phyloP scores from a whole-genome alignment of 1,140 invertebrate species.

The Drosophila busckii region DNA sequence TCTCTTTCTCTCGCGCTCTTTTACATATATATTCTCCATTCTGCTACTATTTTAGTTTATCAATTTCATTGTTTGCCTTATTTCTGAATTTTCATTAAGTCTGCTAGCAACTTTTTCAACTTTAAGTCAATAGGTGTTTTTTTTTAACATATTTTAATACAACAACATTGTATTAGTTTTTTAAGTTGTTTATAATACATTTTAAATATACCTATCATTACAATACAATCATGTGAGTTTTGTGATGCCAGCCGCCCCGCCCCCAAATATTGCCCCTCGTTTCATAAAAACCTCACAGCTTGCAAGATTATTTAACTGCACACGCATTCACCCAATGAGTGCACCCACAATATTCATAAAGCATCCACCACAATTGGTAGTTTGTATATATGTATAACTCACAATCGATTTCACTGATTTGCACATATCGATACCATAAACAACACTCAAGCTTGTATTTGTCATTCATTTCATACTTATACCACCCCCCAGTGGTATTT shows the following conservation, averaged over 20 bases:
- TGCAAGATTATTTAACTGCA: constrained; percentile 3
- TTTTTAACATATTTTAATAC: constrained; percentile 39
- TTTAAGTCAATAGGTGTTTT: constrained; percentile 58
- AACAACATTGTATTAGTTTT: constrained; percentile 51
- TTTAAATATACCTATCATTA: constrained; percentile 50
- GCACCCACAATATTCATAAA: neutral
- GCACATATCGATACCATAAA: constrained; percentile 2
- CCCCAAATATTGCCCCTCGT: neutral
- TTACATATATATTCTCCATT: neutral
- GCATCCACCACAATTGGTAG: neutral
- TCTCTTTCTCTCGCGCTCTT: constrained; percentile 2
- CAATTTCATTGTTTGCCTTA: neutral
- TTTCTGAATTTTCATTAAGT: constrained; percentile 2
- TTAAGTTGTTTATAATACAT: constrained; percentile 43
- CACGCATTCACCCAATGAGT: neutral
- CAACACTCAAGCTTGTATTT: too few relatives aligned
- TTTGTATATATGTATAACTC: too few relatives aligned
- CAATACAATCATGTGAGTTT: constrained; percentile 1
- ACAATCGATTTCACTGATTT: constrained; percentile 10
- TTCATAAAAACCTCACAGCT: constrained; percentile 3
- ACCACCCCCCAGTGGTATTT: too few relatives aligned
- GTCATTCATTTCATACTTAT: too few relatives aligned
- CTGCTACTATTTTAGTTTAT: neutral
- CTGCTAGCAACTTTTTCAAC: constrained; percentile 19
- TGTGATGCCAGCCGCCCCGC: neutral